Evolutionary conservation across 2,113 vertebrate species (phyloP), one percentile per base, ranked within the genome.

Genomic region (Rhinogobius similis): DNA sequence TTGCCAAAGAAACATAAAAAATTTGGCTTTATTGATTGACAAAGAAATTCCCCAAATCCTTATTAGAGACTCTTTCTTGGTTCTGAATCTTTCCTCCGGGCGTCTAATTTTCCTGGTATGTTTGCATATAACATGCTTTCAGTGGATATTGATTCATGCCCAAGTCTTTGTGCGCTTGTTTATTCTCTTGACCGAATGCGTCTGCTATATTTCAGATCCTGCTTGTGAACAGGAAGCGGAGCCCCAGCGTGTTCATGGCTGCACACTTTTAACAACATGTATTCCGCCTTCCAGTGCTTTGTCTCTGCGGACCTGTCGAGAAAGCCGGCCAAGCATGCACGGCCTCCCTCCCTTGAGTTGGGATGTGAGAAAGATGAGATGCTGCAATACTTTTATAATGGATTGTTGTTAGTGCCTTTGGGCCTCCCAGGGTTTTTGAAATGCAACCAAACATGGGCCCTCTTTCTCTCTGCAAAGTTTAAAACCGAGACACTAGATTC

Each of bases 141-240:
- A 79, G 75, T 89, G 77, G 76, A 75, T 76, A 83, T 82, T 73
- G 81, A 77, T 89, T 81, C 79, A 85, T 74, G 80, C 82, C 72
- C 76, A 67, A 67, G 79, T 81, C 67, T 78, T 8, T 53, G 74
- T 71, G 29, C 14, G 20, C 43, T 27, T 74, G 41, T 82, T 83
- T 76, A 63, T 77, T 70, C 76, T 50, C 66, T 50, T 18, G 70
- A 65, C 32, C 68, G 43, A 66, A 63, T 73, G 64, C 68, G 39
- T 68, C 58, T 39, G 70, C 73, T 53, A 18, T 64, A 12, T 69
- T 71, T 87, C 70, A 76, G 70, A 72, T 58, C 26, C 36, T 70
- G 63, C 67, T 77, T 74, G 78, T 77, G 84, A 88, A 83, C 75
- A 85, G 72, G 83, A 83, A 82, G 80, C 78, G 77, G 75, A 85